Evolutionary conservation across 2,888 invertebrate genomes (phyloP).

Genomic region (Dromius quadrimaculatus): DNA sequence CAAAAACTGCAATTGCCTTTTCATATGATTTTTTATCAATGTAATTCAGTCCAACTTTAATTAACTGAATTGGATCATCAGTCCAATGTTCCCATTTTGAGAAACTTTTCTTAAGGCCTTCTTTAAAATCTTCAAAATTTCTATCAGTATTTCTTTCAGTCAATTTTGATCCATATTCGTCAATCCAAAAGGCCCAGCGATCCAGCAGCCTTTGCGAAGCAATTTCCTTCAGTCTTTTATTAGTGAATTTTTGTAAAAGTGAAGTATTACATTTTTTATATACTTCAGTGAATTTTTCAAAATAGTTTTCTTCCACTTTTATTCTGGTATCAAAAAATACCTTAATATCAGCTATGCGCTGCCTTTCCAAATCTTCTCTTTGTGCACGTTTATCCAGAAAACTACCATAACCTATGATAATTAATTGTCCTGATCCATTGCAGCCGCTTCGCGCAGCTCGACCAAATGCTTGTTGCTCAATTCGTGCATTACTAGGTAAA

Average conservation of each 20-base stretch:
- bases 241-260: not conserved
- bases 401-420: constrained; percentile 54
- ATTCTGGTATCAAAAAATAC: constrained; percentile 56
- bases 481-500: constrained; percentile 62
- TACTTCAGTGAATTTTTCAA: constrained; percentile 54
- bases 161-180: constrained; percentile 53
- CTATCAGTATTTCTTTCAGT: constrained; percentile 13
- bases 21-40: constrained; percentile 42
- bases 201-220: constrained; percentile 55
- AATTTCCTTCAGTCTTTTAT: constrained; percentile 51
- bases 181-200: constrained; percentile 59
- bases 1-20: constrained; percentile 57
- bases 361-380: constrained; percentile 55
- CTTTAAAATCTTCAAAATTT: constrained; percentile 3
- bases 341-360: constrained; percentile 56
- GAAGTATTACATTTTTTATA: constrained; percentile 48
- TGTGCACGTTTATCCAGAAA: constrained; percentile 55
- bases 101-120: constrained; percentile 9
- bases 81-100: constrained; percentile 31
- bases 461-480: constrained; percentile 64
- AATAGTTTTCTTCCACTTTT: constrained; percentile 56
- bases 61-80: constrained; percentile 53
- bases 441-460: constrained; percentile 63
- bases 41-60: constrained; percentile 54
- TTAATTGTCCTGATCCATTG: constrained; percentile 60